Base-by-base conservation (phyloP, 2,888 invertebrate genomes). In the Callimorpha dominula region DNA sequence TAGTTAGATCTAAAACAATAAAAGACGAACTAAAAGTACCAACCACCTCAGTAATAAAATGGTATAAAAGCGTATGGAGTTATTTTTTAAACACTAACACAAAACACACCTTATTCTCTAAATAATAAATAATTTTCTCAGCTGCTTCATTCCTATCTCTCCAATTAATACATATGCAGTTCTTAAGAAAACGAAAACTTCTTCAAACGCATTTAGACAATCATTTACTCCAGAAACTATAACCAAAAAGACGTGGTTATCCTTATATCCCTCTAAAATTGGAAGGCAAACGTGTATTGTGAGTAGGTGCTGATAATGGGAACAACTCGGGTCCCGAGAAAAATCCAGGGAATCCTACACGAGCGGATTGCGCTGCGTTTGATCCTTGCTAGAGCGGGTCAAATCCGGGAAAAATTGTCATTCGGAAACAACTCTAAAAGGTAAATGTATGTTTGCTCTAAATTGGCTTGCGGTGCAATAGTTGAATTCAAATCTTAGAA, bases 231-330 rank as follows among this genome's bases (percentile, higher is more conserved):
- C 54, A 68, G n/a, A 74, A 11, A 65, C 57, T 46, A 66, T 63
- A 63, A 72, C 49, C 54, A 0, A 57, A 64, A 49, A 68, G 8
- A 60, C 43, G 42, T 49, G 62, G 42, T 70, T 68, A 76, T 72
- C 62, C 68, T 54, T 75, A 74, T 73, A 82, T 81, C 83, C 79
- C 66, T 84, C 75, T 76, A 76, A 86, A 87, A 85, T 81, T 80
- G 79, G 73, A 79, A 78, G n/a, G 66, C 65, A 70, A 81, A 79
- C 80, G 82, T 70, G 79, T 82, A 85, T 83, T 77, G 76, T 75
- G 73, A 76, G 72, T 77, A 85, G 78, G 81, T 85, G 83, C 85
- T 86, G 85, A 87, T 87, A 87, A 82, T 85, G 73, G 81, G 69
- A 82, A 79, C 77, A 84, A 81, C 71, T 70, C 76, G 69, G 78